Conservation (phyloP, 2,888 invertebrate species). For the Tetranychus truncatus region DNA sequence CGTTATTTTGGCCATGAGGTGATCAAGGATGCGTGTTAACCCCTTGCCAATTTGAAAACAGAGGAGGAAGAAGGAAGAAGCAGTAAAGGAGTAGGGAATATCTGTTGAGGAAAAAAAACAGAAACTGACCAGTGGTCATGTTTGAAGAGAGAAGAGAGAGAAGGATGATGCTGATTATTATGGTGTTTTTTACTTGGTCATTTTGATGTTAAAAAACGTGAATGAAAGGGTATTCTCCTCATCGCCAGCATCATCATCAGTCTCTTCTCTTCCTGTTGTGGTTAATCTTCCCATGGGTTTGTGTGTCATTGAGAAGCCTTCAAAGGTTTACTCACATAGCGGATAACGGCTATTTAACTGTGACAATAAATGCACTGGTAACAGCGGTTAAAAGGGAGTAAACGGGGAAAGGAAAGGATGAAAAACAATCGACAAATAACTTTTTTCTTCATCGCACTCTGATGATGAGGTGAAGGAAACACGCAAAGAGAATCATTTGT, state of each 20-base stretch:
- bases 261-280: not conserved
- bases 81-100: not conserved
- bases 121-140: not conserved
- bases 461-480: too few relatives aligned
- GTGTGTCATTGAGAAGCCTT: conserved; percentile 1
- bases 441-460: too few relatives aligned
- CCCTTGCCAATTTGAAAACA: not conserved
- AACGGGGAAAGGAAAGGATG: not conserved
- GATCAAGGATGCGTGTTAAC: conserved; percentile 1
- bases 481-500: too few relatives aligned
- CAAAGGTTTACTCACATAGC: not conserved
- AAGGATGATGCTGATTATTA: not conserved
- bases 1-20: not conserved
- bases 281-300: not conserved
- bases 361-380: not conserved
- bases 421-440: too few relatives aligned
- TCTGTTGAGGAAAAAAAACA: not conserved
- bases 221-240: not conserved
- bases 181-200: not conserved
- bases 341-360: not conserved
- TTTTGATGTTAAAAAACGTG: not conserved
- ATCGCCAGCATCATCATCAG: not conserved
- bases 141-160: not conserved
- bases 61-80: not conserved
- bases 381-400: not conserved